A percentile compares a stretch with the other conserved stretches of the same genome.
phyloP scores from a whole-genome alignment of 2,113 vertebrate species.

The Rhombomys opimus region DNA sequence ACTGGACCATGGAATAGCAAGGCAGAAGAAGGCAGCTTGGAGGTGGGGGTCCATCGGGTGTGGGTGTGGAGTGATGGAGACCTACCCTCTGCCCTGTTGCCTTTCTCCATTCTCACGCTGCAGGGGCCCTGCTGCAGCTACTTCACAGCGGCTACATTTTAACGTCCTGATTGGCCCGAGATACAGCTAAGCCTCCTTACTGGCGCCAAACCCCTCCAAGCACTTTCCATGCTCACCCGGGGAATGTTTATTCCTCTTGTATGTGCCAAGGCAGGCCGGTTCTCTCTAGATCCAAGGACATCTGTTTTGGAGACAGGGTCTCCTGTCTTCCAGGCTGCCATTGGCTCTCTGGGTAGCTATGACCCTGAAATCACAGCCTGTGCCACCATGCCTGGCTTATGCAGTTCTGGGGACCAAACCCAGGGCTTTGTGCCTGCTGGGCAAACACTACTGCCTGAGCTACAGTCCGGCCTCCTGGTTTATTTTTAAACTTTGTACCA shows the following conservation, averaged over 20 bases:
- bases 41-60: background rate
- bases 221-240: background rate
- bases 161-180: background rate
- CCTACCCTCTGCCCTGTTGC: background rate
- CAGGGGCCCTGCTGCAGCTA: background rate
- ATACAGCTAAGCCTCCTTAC: background rate
- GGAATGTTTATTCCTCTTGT: background rate
- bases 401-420: background rate
- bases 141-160: background rate
- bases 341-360: background rate
- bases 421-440: background rate
- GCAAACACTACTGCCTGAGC: too few relatives aligned
- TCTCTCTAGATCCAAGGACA: background rate
- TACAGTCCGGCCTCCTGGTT: background rate
- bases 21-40: background rate
- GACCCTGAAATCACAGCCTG: background rate
- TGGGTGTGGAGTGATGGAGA: background rate
- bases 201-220: background rate
- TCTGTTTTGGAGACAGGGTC: background rate
- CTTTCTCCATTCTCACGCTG: background rate
- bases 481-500: background rate
- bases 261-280: background rate
- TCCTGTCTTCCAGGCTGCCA: background rate
- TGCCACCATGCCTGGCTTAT: background rate
- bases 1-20: background rate